Evolutionary conservation across 2,113 vertebrate genomes (phyloP).

Genomic region (Hypanus sabinus): DNA sequence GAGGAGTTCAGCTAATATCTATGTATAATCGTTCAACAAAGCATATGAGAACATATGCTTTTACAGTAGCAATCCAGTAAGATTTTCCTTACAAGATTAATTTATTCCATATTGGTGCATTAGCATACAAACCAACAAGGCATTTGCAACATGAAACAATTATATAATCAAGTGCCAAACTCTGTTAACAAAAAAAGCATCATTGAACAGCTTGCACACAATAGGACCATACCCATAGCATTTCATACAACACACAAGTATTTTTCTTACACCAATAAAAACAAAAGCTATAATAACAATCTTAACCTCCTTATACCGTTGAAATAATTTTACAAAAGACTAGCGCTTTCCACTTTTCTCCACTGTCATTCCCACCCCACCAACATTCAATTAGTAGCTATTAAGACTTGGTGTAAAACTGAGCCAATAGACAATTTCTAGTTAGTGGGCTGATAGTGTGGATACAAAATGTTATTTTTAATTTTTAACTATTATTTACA

Average conservation of each 20-base stretch:
- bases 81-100: not conserved
- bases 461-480: not conserved
- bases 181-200: not conserved
- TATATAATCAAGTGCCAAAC: not conserved
- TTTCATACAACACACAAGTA: not conserved
- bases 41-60: constrained; percentile 39
- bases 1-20: constrained; percentile 48
- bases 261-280: not conserved
- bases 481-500: not conserved
- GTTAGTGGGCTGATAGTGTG: not conserved
- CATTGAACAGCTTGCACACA: constrained; percentile 11
- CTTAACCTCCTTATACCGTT: not conserved
- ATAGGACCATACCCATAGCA: not conserved
- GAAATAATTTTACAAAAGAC: too few relatives aligned
- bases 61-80: constrained; percentile 13
- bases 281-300: not conserved
- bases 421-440: not conserved
- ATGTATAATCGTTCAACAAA: constrained; percentile 47
- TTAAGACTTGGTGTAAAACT: not conserved
- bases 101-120: not conserved
- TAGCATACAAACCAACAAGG: constrained; percentile 37
- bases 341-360: too few relatives aligned
- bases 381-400: too few relatives aligned
- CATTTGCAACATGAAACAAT: not conserved
- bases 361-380: too few relatives aligned